Base-by-base conservation (phyloP, 2,113 vertebrate species). In the Pandion haliaetus region DNA sequence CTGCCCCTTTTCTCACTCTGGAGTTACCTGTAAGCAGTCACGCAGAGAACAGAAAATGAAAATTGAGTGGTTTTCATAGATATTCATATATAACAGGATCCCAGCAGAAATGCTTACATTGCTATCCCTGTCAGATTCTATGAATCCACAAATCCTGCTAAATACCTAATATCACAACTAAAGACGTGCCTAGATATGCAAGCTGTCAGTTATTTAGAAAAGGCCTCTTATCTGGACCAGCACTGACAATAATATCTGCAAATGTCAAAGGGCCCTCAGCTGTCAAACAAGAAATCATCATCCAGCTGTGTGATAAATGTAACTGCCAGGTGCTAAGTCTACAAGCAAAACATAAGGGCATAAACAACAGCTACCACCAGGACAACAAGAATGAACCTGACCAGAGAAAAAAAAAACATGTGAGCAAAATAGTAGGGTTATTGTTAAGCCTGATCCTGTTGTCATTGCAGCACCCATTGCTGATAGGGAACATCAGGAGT, bases 131-230 rank as follows among this genome's bases (percentile, higher is more conserved):
- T 76, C 93, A 93, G 80, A 86, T 34, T 91, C 93, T 69, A 36
- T 49, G 83, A 93, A 76, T 85, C 47, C 65, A 87, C 65, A 94
- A 93, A 95, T 94, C 89, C 89, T 89, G 78, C 57, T 76, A 87
- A 96, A 95, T 79, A 74, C 52, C 86, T 76, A 71, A 85, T 85
- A 94, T 44, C 57, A 61, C 47, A 79, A 74, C 52, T 91, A 72
- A 93, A 88, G 72, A 72, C 2, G 1, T 71, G 40, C 31, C 77
- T 66, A 45, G 59, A 74, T 71, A 42, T 74, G 63, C 72, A 81
- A 94, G 59, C 59, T 95, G 83, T 57, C 95, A 91, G 20, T 89
- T 93, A 71, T 62, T 80, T 57, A 45, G 18, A 79, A 95, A 82
- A 90, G 54, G 36, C 6, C 12, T 78, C 54, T 91, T 90, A 93